Base-by-base conservation (phyloP, 2,888 invertebrate genomes). In the Macrostomum cliftonense region DNA sequence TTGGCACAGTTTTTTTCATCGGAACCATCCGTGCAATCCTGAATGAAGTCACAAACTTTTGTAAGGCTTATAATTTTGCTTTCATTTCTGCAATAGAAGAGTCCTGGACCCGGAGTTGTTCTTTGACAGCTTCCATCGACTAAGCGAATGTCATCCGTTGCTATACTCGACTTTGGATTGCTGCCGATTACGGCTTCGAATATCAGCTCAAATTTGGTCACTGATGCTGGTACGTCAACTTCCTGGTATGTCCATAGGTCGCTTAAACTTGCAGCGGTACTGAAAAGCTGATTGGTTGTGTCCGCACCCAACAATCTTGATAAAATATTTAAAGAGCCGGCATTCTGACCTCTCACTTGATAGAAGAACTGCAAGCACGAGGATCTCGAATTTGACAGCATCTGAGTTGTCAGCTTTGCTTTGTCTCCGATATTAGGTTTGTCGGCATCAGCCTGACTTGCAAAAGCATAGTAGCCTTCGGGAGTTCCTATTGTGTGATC, bases 401-500 rank as follows among this genome's bases (percentile, higher is more conserved):
- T 9, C 28, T 28, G 28, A 28, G 28, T 28, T 4, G 28, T 28
- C 28, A 28, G 28, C 28, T 28, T 28, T 4, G 28, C 28, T 9
- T 28, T 28, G 28, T 28, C 28, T 4, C 28, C 28, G 9, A 9
- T 4, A 28, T 28, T 28, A 9, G 28, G 28, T 28, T 28, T 4
- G 9, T 28, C 28, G 49, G 51, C 64, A 64, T 28, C 28, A 28
- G 28, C 28, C 9, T 28, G 28, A 28, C 28, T 28, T 7, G 28
- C 57, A 50, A 52, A 62, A 37, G 61, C 52, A 51, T 62, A 63
- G 46, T 59, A 57, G 13, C 63, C 63, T 42, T 53, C 16, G 5
- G 16, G 17, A 40, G 16, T 19, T 2, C 40, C 16, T 14, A 43
- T 14, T 14, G 43, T 43, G 28, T 43, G 43, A 12, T 43, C 43